Evolutionary conservation across 2,888 invertebrate genomes (phyloP), one percentile per base, ranked within the genome.

Genomic region (Dermolepida albohirtum): DNA sequence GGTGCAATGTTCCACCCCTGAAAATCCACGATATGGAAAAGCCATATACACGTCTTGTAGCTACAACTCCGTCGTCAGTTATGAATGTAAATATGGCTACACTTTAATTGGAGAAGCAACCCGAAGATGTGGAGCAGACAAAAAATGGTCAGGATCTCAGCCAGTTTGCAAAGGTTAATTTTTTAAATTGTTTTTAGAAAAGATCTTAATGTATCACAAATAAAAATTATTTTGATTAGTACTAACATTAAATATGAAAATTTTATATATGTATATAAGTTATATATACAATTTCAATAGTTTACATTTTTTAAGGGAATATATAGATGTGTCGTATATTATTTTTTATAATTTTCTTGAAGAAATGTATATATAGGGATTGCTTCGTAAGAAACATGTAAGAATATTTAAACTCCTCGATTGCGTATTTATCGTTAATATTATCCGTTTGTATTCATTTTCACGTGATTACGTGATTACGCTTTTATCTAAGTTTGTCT

Each of bases 41-140:
- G 96, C 97, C 66, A 91, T 96, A 73, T 97, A 94, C 84, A 94
- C 94, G 0, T 95, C 96, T 47, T 90, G 94, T 79, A 94, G 95
- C 1, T 98, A 96, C 88, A 97, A 98, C 82, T 95, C 97, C 0
- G 92, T 96, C 69, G 96, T 98, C 17, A 93, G 93, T 57, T 98
- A 98, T 84, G 95, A 96, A 80, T 99, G 99, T 86, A 93, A 94
- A 79, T 94, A 96, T 78, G 97, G 97, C 8, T 98, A 92, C 85
- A 92, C 94, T 69, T 87, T 98, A 70, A 89, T 95, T 7, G 98
- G 98, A 0, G 94, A 95, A 72, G 89, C 92, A 11, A 96, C 96
- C 1, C 87, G 98, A 74, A 87, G 94, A 50, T 99, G 99, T 82
- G 94, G 96, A 0, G 94, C 97, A 0, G 96, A 98, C 83, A 92